These are phyloP conservation scores for Schizaphis graminum DNA, from an alignment of 2,888 invertebrate genomes.

Conservation along the genomic window DNA sequence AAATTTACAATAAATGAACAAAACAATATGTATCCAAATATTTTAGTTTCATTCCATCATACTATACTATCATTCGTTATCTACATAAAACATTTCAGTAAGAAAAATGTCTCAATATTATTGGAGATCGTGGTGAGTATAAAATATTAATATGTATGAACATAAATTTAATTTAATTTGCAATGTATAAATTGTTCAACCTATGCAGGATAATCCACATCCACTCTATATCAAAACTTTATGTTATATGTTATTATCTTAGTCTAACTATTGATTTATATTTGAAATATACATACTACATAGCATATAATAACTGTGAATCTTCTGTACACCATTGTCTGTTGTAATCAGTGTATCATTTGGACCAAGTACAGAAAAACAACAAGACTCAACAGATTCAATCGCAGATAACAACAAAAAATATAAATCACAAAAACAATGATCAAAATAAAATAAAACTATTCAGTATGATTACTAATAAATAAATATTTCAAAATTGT, in stretches of 20 bases:
- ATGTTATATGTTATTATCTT: not conserved
- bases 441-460: conserved; percentile 45
- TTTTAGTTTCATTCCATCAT: not conserved
- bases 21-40: not conserved
- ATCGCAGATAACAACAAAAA: conserved; percentile 28
- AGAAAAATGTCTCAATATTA: not conserved
- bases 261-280: conserved; percentile 45
- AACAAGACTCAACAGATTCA: conserved; percentile 49
- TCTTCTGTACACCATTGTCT: conserved; percentile 36
- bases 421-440: conserved; percentile 44
- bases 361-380: conserved; percentile 43
- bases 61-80: not conserved
- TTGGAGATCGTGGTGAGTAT: not conserved
- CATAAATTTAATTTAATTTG: conserved; percentile 28
- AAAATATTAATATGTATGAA: not conserved
- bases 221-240: not conserved
- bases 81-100: not conserved
- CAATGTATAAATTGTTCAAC: not conserved
- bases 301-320: conserved; percentile 41
- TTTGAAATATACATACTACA: conserved; percentile 4
- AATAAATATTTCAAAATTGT: conserved; percentile 30
- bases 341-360: conserved; percentile 49
- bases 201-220: conserved; percentile 10
- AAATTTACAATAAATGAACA: not conserved
- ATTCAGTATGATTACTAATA: not conserved